Evolutionary conservation across 2,888 invertebrate species (phyloP), one percentile per base, ranked within the genome.

Genomic region (Tryphoninae sp.): DNA sequence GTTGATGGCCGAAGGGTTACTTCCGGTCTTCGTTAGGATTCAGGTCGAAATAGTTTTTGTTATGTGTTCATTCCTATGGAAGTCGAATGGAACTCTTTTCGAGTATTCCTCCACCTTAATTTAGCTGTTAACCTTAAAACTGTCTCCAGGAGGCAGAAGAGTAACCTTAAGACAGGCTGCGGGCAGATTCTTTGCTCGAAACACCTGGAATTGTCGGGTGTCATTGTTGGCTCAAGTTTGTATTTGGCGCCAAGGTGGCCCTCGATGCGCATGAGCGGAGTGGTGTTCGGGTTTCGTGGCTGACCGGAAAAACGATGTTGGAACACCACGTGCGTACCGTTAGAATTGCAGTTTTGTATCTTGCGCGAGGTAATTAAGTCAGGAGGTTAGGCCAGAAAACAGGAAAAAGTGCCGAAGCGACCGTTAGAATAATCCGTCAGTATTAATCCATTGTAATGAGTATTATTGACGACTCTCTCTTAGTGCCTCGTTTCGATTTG

Each of bases 1-100:
- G 61, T 73, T 53, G 55, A 62, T 64, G 45, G n/a, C 49, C 51
- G 58, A 79, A 82, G 76, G 76, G 83, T 84, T 82, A 84, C 80
- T 89, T 89, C 89, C 89, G 89, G 87, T 80, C 86, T 13, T 3
- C 13, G 45, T 76, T 26, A 13, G 23, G 51, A 65, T 68, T 53
- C 62, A 55, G 53, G 40, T 55, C 64, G 42, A 42, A 40, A 58
- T 19, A 23, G 19, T 6, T 45, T 55, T 55, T 55, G 51, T 33
- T 33, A 33, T 6, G 33, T 33, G 4, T 6, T 33, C 33, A 6
- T 33, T 33, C 6, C 6, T 4, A 33, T 33, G 33, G 33, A 33
- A 33, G 6, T 33, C 6, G 33, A 6, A 33, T 33, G 6, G 33
- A 33, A 33, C 33, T 6, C 6, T 33, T 6, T 33, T 33, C 33